Percentiles rank a stretch among this genome's conserved stretches.
phyloP scores from a whole-genome alignment of 2,797 vertebrate species.

The Ctenochaetus hawaiiensis region DNA sequence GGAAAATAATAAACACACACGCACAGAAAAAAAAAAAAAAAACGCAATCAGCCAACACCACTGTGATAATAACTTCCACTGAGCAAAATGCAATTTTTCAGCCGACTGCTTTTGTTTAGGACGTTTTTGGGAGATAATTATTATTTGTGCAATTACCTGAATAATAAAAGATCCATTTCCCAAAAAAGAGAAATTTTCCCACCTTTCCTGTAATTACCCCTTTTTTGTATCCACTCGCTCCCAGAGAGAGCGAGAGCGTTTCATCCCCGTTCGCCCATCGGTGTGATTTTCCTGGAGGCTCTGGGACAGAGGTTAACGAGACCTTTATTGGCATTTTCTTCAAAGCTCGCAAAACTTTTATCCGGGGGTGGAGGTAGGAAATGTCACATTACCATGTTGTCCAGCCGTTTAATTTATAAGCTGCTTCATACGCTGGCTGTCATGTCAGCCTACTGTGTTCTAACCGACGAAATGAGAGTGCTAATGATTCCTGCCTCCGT shows the following conservation, averaged over 20 bases:
- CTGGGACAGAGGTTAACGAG: slow-evolving; percentile 72
- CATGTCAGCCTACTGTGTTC: slow-evolving; percentile 34
- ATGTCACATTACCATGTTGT: slow-evolving; percentile 83
- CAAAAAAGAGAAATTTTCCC: slow-evolving; percentile 57
- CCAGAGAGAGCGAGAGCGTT: slow-evolving; percentile 46
- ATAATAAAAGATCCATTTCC: slow-evolving; percentile 64
- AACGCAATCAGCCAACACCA: slow-evolving; percentile 66
- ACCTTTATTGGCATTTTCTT: slow-evolving; percentile 77
- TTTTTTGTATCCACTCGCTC: slow-evolving; percentile 21
- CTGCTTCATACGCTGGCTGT: slow-evolving; percentile 41
- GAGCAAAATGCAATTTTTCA: slow-evolving; percentile 80
- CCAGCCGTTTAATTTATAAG: slow-evolving; percentile 63
- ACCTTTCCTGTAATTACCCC: slow-evolving; percentile 56
- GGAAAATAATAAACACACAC: slow-evolving; percentile 63
- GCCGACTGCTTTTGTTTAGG: slow-evolving; percentile 75
- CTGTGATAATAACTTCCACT: slow-evolving; percentile 70
- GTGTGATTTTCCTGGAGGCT: slow-evolving; percentile 39
- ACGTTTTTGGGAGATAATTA: slow-evolving; percentile 70
- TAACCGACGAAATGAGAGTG: slow-evolving; percentile 45
- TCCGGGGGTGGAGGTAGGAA: slow-evolving; percentile 60
- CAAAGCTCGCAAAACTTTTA: slow-evolving; percentile 72
- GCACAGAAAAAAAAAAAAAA: slow-evolving; percentile 13
- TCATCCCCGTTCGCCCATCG: slow-evolving; percentile 40
- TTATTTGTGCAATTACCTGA: slow-evolving; percentile 77
- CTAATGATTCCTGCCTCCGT: slow-evolving; percentile 42